Evolutionary conservation across 2,888 invertebrate species (phyloP).

Genomic region (Diaperis boleti): DNA sequence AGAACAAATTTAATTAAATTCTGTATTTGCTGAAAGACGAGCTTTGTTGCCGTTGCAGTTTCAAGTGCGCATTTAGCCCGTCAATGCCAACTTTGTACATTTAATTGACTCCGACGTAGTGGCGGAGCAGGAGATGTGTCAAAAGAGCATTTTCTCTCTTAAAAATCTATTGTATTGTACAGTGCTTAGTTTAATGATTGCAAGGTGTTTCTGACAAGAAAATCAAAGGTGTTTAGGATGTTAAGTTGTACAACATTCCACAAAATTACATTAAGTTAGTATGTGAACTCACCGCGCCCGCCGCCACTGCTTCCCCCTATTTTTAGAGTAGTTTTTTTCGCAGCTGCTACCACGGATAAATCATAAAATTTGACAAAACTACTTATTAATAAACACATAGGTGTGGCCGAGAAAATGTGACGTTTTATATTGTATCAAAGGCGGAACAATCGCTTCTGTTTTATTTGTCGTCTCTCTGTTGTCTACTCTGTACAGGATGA

Average conservation of each 20-base stretch:
- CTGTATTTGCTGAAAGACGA: conserved; percentile 29
- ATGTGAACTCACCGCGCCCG: too few species aligned
- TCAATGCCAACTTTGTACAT: conserved; percentile 32
- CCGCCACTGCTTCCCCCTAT: too few species aligned
- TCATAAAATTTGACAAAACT: conserved; percentile 19
- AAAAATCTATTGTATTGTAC: too few species aligned
- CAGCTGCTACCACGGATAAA: conserved; percentile 11
- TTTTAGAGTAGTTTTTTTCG: conserved; percentile 21
- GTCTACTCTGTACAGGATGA: too few species aligned
- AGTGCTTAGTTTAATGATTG: too few species aligned
- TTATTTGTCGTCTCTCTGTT: too few species aligned
- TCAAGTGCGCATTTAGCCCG: conserved; percentile 19
- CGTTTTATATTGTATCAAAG: background rate
- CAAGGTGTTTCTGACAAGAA: too few species aligned
- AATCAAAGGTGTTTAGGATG: too few species aligned
- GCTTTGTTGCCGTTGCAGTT: conserved; percentile 18
- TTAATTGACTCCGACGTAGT: conserved; percentile 12
- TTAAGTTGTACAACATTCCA: too few species aligned
- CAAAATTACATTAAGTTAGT: too few species aligned
- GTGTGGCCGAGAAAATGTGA: background rate
- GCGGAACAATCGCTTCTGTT: background rate
- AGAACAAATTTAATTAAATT: conserved; percentile 30
- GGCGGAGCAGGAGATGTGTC: too few species aligned
- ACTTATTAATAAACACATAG: conserved; percentile 8
- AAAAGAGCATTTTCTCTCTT: too few species aligned